Base-by-base conservation (phyloP, 2,888 invertebrate species). In the Drosophila greeni region DNA sequence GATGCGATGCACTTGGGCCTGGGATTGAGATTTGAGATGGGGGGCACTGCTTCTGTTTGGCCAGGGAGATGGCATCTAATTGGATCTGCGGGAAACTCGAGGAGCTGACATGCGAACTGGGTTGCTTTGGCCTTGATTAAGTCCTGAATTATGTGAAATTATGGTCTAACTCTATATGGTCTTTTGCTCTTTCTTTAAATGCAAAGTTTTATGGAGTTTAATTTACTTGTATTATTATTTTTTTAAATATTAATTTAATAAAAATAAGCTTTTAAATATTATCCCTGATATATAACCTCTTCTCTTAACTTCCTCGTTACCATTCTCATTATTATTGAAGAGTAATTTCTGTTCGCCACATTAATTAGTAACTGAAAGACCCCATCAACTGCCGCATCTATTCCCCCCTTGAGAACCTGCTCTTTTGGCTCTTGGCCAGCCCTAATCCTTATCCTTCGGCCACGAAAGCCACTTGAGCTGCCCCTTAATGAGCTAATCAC, bases 401-500 rank as follows among this genome's bases (percentile, higher is more conserved):
- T 51, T n/a, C n/a, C 5, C 24, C 36, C n/a, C 51, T 37, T 36
- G 14, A 61, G 62, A 26, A 29, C 33, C 62, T 42, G 69, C 57
- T 62, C 48, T 29, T 26, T 51, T 57, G 48, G 26, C 54, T n/a
- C 24, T 14, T 18, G 33, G 16, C 56, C 34, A 59, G 36, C 42
- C 56, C 59, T 16, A 37, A 18, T 43, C 34, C 56, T 29, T 43
- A 54, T 29, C 49, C 56, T n/a, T 18, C 23, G 52, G 52, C 52
- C 56, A 52, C 23, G 55, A 55, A 36, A 24, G 42, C 48, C 47
- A 60, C 52, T 67, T 29, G 43, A 58, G 43, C 43, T 74, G 72
- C 57, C 69, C 37, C 74, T 72, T 82, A 83, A 82, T 83, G 81
- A 82, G 83, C 79, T 83, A 82, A 82, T 82, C 82, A 82, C 83